phyloP scores from a whole-genome alignment of 2,888 invertebrate species.

The Euplexia lucipara region DNA sequence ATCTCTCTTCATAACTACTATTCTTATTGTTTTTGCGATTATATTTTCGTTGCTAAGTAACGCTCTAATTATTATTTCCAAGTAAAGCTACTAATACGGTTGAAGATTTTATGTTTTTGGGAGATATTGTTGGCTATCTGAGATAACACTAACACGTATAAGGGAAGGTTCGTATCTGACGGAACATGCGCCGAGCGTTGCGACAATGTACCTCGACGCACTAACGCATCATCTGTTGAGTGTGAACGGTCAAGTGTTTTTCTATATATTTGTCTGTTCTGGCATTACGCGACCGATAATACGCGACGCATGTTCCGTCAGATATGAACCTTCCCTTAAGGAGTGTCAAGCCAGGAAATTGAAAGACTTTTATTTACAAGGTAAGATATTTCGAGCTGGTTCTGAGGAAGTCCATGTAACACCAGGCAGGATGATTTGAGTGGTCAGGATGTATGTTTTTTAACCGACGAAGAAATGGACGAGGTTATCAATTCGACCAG shows the following conservation, averaged over 20 bases:
- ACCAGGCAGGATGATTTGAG: background rate
- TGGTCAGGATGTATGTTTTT: background rate
- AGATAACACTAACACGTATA: slow-evolving; percentile 5
- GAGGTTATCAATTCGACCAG: too few species aligned
- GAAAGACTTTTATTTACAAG: background rate
- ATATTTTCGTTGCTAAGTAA: slow-evolving; percentile 11
- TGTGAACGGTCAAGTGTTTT: too few species aligned
- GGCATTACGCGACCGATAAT: too few species aligned
- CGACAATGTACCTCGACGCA: too few species aligned
- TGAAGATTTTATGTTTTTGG: background rate
- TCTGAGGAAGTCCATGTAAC: background rate
- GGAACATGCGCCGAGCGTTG: too few species aligned
- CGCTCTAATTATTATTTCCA: slow-evolving; percentile 15
- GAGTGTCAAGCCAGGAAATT: background rate
- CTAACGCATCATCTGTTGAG: too few species aligned
- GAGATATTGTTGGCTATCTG: slow-evolving; percentile 4
- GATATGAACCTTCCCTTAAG: too few species aligned
- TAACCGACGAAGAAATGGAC: too few species aligned
- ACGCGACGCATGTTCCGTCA: too few species aligned
- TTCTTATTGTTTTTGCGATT: slow-evolving; percentile 16
- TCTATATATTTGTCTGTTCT: too few species aligned
- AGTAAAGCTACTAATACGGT: slow-evolving; percentile 9
- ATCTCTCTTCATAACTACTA: too few species aligned
- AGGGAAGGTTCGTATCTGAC: too few species aligned
- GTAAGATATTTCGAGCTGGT: slow-evolving; percentile 1